phyloP scores from a whole-genome alignment of 2,113 vertebrate species.

The Calidris pugnax region DNA sequence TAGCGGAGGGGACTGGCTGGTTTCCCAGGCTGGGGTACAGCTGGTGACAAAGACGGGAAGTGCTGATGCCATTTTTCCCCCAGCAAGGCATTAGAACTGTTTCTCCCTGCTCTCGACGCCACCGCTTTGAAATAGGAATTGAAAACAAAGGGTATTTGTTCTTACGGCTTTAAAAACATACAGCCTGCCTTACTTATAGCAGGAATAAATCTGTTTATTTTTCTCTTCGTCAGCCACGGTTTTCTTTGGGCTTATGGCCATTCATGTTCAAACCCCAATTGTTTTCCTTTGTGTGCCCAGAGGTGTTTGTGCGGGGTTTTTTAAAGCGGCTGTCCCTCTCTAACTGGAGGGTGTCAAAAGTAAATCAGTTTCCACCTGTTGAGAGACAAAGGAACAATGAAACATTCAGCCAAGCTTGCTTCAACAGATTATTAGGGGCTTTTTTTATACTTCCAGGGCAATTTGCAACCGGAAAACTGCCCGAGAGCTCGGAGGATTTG shows the following conservation, averaged over 20 bases:
- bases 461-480: slow-evolving; percentile 1
- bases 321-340: background rate
- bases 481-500: background rate
- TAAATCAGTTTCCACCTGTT: background rate
- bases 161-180: background rate
- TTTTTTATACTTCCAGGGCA: background rate
- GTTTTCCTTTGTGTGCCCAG: background rate
- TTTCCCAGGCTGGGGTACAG: background rate
- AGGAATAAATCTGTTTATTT: background rate
- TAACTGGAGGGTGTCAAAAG: background rate
- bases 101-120: background rate
- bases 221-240: background rate
- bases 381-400: slow-evolving; percentile 34
- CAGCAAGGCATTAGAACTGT: background rate
- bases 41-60: background rate
- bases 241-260: background rate
- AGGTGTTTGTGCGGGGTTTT: background rate
- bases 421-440: background rate
- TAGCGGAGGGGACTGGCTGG: background rate
- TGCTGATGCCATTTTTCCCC: background rate
- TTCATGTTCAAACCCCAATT: background rate
- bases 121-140: background rate
- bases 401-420: slow-evolving; percentile 33
- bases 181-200: background rate
- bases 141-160: background rate